Evolutionary conservation across 2,888 invertebrate genomes (phyloP).

Genomic region (Adelphocoris suturalis): DNA sequence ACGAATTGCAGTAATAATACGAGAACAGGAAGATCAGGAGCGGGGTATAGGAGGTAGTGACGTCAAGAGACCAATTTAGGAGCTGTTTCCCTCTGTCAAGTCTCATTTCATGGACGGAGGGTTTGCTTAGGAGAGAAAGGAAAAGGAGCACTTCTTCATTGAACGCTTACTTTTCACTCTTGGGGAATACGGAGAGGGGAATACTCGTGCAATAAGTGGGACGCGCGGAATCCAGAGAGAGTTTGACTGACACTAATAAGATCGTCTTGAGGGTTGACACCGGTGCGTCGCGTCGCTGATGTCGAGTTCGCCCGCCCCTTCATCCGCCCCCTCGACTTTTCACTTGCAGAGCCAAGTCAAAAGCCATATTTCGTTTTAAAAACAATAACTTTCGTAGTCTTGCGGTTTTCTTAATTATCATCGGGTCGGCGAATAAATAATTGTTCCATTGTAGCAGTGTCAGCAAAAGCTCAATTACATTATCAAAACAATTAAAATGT

Average conservation of each 20-base stretch:
- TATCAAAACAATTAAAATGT: too few relatives aligned
- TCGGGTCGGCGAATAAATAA: too few relatives aligned
- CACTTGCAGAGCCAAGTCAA: neutral
- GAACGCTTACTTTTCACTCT: conserved; percentile 35
- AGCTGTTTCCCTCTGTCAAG: conserved; percentile 19
- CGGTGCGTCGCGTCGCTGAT: neutral
- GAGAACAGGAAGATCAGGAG: neutral
- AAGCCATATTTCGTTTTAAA: neutral
- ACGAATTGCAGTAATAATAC: neutral
- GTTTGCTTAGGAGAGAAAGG: neutral
- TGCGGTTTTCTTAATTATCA: too few relatives aligned
- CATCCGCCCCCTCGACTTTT: neutral
- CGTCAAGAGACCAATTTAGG: conserved; percentile 19
- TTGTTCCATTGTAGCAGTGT: too few relatives aligned
- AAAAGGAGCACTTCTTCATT: conserved; percentile 9
- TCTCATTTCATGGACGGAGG: neutral
- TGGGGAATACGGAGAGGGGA: neutral
- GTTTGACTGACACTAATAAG: conserved; percentile 42
- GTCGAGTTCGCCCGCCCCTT: neutral
- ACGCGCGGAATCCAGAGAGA: neutral
- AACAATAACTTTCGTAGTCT: too few relatives aligned
- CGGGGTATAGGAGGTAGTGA: neutral
- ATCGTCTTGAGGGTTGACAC: conserved; percentile 27
- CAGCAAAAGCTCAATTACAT: too few relatives aligned
- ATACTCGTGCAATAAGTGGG: neutral